Evolutionary conservation across 2,113 vertebrate species (phyloP), one percentile per base, ranked within the genome.

Genomic region (Macrotis lagotis): DNA sequence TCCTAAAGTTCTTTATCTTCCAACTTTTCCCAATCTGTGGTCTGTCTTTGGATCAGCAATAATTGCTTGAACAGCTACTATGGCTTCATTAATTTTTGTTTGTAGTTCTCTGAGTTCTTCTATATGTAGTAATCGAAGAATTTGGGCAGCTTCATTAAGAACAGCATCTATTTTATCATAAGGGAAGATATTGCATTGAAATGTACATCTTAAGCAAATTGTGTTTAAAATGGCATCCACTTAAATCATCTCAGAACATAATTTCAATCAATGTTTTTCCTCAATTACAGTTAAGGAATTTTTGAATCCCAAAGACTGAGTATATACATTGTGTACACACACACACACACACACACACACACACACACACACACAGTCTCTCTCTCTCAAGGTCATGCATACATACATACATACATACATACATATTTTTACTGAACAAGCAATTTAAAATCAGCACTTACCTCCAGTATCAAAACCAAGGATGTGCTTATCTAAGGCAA

Each of bases 31-130:
- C 98, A 99, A 98, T 98, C 99, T 99, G 98, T 99, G 99, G 98
- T 99, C 99, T 31, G 99, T 99, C 98, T 99, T 99, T 97, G 99
- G 99, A 97, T 99, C 99, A 2, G 99, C 99, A 24, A 99, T 99
- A 95, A 99, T 99, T 10, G 99, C 99, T 98, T 99, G 99, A 2
- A 99, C 99, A 0, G 99, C 99, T 25, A 99, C 99, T 5, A 99
- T 99, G 92, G 99, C 99, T 91, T 99, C 99, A 25, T 99, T 99
- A 92, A 99, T 99, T 97, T 99, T 99, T 0, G 99, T 99, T 92
- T 99, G 99, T 91, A 99, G 99, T 97, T 99, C 99, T 49, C 99
- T 98, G 92, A 99, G 99, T 98, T 99, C 99, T 98, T 99, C 99
- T 96, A 99, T 99, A 96, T 99, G 99, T 97, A 99, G 99, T 97